Percentiles rank a stretch among this genome's conserved stretches.
These are phyloP conservation scores for Metridium senile DNA, from an alignment of 92 coral and sea anemone genomes.

Conservation along the genomic window DNA sequence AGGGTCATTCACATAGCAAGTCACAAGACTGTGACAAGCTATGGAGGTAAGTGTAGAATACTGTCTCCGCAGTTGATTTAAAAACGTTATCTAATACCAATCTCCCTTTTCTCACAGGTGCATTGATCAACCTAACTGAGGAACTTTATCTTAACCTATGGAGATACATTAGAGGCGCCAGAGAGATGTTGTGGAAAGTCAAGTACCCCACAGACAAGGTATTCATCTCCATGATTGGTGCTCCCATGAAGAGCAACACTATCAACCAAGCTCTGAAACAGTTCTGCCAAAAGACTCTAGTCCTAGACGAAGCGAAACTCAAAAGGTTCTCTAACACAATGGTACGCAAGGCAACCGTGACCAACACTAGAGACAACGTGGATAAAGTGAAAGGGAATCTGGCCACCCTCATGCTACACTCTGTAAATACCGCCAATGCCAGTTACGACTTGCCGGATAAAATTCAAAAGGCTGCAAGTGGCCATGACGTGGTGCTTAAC, in stretches of 20 bases:
- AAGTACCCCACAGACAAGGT: background rate
- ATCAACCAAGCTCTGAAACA: background rate
- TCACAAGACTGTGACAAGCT: background rate
- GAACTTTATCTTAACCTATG: background rate
- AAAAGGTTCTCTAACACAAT: background rate
- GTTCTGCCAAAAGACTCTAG: background rate
- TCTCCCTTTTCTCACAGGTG: background rate
- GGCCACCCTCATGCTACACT: slow-evolving; percentile 1
- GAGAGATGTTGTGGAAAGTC: background rate
- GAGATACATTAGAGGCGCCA: background rate
- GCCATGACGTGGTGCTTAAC: background rate
- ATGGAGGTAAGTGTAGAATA: background rate
- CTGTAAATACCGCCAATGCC: background rate
- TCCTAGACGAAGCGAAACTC: background rate
- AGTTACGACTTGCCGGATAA: background rate
- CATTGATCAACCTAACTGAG: background rate
- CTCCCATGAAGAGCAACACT: background rate
- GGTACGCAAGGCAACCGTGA: background rate
- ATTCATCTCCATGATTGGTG: background rate
- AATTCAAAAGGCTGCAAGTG: background rate
- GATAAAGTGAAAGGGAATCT: background rate
- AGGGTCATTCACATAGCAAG: background rate
- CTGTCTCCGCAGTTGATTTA: background rate
- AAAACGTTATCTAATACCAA: background rate
- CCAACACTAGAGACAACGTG: background rate